Evolutionary conservation across 2,888 invertebrate genomes (phyloP), one percentile per base, ranked within the genome.

Genomic region (Electrophaes corylata): DNA sequence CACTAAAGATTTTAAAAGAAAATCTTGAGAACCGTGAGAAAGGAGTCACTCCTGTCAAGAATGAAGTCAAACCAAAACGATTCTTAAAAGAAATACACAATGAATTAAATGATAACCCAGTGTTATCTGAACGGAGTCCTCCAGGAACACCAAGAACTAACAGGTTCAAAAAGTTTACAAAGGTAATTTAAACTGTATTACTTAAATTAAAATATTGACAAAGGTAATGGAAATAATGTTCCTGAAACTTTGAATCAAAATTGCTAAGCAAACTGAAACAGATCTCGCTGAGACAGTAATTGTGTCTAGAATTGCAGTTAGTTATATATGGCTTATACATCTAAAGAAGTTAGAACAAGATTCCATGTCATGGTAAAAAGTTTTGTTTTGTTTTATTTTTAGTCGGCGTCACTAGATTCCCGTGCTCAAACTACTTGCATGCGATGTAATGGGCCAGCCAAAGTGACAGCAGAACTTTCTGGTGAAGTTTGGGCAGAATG

Each of bases 401-500:
- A 92, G 92, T 76, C 81, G 11, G 92, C 88, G 57, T 85, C 86
- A 54, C 63, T 86, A 59, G 91, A 90, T 65, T 60, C 75, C 5
- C 78, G 88, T 8, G 67, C 79, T 45, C 89, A 92, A 65, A 64
- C 88, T 57, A 70, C 82, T 33, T 92, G 92, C 79, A 81, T 82
- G 18, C 78, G 86, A 29, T 92, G 92, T 64, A 68, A 76, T 19
- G 83, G 84, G 44, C 92, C 92, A 12, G 88, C 92, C n/a, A 88
- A 88, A 71, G 81, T 92, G n/a, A 87, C 84, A 43, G 75, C 82
- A 58, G 88, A 89, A 65, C 45, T 62, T 26, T 70, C 80, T 33
- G 91, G 88, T 55, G 93, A 93, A 79, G 85, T 91, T 72, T 93
- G 93, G 93, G 90, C 87, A 49, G 88, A 92, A 75, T 93, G 93